Base-by-base conservation (phyloP, 1,140 invertebrate genomes). In the Solenopsis invicta region DNA sequence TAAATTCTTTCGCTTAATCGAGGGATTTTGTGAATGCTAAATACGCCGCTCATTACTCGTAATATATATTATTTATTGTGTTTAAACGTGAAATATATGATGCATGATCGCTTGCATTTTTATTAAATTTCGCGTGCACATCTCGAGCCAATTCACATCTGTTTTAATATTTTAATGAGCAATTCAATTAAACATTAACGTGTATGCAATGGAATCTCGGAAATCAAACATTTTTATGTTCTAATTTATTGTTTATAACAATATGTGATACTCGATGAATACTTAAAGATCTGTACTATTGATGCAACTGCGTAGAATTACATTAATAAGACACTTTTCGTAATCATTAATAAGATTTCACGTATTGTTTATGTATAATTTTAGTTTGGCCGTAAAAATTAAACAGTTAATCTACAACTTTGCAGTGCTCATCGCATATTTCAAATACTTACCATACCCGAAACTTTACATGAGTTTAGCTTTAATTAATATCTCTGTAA, bases 41-140 rank as follows among this genome's bases (percentile, higher is more conserved):
- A 54, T 69, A 52, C 37, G 34, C 18, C 16, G n/a, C 13, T 29
- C 6, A 37, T 82, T 61, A 37, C 29, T 12, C 21, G 48, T 24
- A 8, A 21, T 6, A 34, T 74, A 74, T 9, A 74, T 84, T 75
- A 84, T 84, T 75, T 50, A 62, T 75, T 84, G 16, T 24, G 61
- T 84, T 62, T 81, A 81, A 81, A 45, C 6, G 34, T 37, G 4
- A 81, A 34, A 56, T 24, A 24, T n/a, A 9, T 24, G 24, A 61
- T 45, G 50, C 13, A 54, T 34, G 21, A 71, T 61, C 29, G 41
- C 41, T 82, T 71, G 52, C 64, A 18, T 67, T 84, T 84, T 84
- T 84, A 84, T 84, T 50, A 50, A 61, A 48, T 84, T 74, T 74
- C 9, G 21, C 16, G 10, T 72, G 21, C 3, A 18, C 56, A 24